Evolutionary conservation across 2,113 vertebrate species (phyloP).

Genomic region (Tupaia chinensis): DNA sequence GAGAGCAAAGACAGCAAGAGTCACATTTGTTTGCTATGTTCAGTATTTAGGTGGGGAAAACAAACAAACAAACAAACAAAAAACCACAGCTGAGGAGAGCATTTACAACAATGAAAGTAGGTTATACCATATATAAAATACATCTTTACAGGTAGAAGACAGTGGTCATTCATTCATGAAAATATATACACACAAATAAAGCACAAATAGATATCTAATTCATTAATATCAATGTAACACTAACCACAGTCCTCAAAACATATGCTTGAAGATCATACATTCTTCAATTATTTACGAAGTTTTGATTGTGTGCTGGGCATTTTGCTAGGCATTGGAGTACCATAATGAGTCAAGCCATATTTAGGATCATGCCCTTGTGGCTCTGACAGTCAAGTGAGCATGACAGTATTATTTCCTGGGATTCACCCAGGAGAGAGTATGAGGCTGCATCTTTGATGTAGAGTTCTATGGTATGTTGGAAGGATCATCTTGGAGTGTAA

Average conservation of each 20-base stretch:
- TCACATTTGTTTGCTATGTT: neutral
- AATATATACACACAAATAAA: neutral
- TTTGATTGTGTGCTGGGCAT: neutral
- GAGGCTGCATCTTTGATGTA: rapidly evolving
- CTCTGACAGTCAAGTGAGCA: too few species aligned
- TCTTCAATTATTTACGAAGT: neutral
- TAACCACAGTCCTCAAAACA: neutral
- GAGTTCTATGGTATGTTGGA: rapidly evolving
- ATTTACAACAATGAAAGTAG: neutral
- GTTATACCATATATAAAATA: neutral
- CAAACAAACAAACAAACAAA: too few species aligned
- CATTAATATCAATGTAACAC: neutral
- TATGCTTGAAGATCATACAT: neutral
- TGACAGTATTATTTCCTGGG: neutral
- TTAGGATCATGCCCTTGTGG: neutral
- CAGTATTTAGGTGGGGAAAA: neutral
- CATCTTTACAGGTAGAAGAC: neutral
- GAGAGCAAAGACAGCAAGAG: neutral
- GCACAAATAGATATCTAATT: neutral
- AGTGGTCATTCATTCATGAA: neutral
- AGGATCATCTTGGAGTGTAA: neutral
- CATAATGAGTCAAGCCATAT: neutral
- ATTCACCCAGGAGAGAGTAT: neutral
- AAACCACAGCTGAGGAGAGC: neutral
- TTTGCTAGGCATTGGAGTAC: too few species aligned